phyloP scores from a whole-genome alignment of 2,113 vertebrate species.

The Brachyistius frenatus region DNA sequence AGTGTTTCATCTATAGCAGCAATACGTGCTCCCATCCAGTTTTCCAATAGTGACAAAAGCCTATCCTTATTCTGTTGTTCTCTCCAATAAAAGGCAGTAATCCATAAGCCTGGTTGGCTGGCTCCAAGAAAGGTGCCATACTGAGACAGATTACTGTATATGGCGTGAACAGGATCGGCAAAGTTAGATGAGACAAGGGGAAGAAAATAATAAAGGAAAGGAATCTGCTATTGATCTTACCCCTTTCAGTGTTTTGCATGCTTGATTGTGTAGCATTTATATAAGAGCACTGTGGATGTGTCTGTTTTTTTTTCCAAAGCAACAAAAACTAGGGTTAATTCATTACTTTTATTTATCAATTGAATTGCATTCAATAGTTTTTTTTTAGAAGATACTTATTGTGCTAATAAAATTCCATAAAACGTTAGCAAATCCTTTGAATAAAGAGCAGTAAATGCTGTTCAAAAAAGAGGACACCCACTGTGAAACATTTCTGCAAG shows the following conservation, averaged over 20 bases:
- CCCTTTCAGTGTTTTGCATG: conserved; percentile 54
- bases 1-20: conserved; percentile 36
- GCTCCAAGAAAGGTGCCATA: conserved; percentile 70
- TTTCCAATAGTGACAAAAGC: conserved; percentile 48
- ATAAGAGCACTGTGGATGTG: background rate
- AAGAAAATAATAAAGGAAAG: conserved; percentile 63
- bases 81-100: conserved; percentile 65
- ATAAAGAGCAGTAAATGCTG: too few relatives aligned
- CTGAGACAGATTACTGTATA: conserved; percentile 75
- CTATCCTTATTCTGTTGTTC: conserved; percentile 57
- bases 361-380: background rate
- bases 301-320: conserved; percentile 1
- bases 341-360: background rate
- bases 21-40: conserved; percentile 31
- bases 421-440: too few relatives aligned
- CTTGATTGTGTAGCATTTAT: conserved; percentile 25
- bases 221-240: conserved; percentile 71
- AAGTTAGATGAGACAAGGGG: conserved; percentile 62
- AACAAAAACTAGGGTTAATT: background rate
- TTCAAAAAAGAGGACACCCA: too few relatives aligned
- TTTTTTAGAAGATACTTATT: background rate
- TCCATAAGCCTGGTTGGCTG: conserved; percentile 59
- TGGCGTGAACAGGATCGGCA: conserved; percentile 74
- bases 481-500: background rate
- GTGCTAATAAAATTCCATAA: too few relatives aligned